Evolutionary conservation across 2,888 invertebrate genomes (phyloP).

Genomic region (Agrotis segetum): DNA sequence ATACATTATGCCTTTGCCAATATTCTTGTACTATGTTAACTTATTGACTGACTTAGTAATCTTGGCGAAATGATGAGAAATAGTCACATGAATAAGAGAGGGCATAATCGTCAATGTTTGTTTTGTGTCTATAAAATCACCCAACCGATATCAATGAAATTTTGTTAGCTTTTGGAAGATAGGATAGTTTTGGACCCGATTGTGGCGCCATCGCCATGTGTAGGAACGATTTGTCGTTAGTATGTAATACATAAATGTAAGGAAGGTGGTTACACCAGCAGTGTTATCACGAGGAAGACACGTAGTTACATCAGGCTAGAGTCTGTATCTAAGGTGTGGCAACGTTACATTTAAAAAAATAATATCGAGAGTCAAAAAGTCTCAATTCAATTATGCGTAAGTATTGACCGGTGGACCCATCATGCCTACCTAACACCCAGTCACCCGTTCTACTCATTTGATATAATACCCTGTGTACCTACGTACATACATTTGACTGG

Average conservation of each 20-base stretch:
- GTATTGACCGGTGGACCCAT: slow-evolving; percentile 26
- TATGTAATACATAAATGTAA: neutral
- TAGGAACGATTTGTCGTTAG: too few relatives aligned
- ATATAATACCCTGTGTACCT: slow-evolving; percentile 18
- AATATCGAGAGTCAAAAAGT: slow-evolving; percentile 14
- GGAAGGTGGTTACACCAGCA: too few relatives aligned
- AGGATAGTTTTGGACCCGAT: too few relatives aligned
- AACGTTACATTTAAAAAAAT: neutral
- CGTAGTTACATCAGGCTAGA: too few relatives aligned
- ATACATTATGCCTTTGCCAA: slow-evolving; percentile 2
- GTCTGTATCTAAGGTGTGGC: neutral
- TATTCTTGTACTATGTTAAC: neutral
- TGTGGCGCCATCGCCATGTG: too few relatives aligned
- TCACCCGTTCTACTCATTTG: slow-evolving; percentile 38
- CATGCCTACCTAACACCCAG: slow-evolving; percentile 5
- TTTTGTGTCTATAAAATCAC: too few relatives aligned
- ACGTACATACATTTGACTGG: neutral
- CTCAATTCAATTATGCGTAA: slow-evolving; percentile 8
- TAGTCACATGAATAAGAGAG: too few relatives aligned
- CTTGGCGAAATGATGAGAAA: neutral
- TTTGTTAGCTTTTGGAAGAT: too few relatives aligned
- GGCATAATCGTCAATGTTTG: too few relatives aligned
- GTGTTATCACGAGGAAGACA: too few relatives aligned
- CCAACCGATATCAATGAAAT: too few relatives aligned
- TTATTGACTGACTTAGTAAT: neutral